These are phyloP conservation scores for Saccopteryx bilineata DNA, from an alignment of 2,113 vertebrate genomes.

Conservation along the genomic window DNA sequence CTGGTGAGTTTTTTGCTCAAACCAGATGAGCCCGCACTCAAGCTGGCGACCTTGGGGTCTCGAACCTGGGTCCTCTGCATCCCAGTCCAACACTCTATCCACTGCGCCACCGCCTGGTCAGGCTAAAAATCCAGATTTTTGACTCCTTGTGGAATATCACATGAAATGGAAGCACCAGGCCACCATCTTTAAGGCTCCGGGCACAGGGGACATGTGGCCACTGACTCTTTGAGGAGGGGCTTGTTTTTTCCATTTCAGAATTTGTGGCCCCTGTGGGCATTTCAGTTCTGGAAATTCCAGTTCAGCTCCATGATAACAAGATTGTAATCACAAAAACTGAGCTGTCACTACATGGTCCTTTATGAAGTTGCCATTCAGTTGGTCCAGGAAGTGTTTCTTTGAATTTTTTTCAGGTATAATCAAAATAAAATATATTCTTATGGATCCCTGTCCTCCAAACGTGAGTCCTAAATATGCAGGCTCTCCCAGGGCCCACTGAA, in stretches of 20 bases:
- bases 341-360: background rate
- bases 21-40: no score
- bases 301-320: background rate
- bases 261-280: background rate
- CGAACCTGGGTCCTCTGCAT: no score
- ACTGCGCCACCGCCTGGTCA: no score
- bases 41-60: no score
- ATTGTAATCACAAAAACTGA: background rate
- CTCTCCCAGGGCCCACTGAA: background rate
- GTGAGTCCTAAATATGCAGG: background rate
- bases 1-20: no score
- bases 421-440: background rate
- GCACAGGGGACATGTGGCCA: rapidly evolving
- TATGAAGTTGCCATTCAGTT: background rate
- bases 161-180: background rate
- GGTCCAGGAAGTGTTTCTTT: background rate
- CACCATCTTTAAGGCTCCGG: background rate
- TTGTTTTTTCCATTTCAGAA: background rate
- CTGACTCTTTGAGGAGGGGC: background rate
- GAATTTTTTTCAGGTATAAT: background rate
- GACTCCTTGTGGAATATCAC: background rate
- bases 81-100: no score
- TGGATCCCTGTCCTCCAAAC: background rate
- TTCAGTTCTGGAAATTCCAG: background rate
- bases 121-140: background rate